Conservation (phyloP, 2,888 invertebrate species). For the Tinea semifulvella region DNA sequence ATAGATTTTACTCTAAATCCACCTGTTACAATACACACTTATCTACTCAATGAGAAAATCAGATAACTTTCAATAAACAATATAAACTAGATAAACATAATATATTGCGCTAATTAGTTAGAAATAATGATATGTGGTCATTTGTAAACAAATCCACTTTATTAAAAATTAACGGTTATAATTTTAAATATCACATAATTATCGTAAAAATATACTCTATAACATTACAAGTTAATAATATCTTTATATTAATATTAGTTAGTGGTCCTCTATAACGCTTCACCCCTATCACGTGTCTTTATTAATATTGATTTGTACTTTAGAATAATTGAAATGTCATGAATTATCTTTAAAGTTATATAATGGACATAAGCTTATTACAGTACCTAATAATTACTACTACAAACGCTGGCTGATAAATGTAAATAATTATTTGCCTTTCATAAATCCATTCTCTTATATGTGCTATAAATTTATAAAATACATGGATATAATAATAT, state of each 20-base stretch:
- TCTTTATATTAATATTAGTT: conserved; percentile 28
- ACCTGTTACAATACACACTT: neutral
- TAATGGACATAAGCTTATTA: neutral
- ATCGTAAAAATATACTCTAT: conserved; percentile 50
- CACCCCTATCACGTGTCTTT: conserved; percentile 40
- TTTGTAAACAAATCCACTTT: conserved; percentile 49
- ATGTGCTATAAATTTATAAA: neutral
- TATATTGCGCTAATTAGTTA: conserved; percentile 28
- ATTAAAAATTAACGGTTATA: conserved; percentile 45
- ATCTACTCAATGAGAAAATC: conserved; percentile 8
- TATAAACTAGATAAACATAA: conserved; percentile 6
- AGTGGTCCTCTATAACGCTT: conserved; percentile 44
- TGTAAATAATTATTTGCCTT: neutral
- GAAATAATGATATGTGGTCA: conserved; percentile 61
- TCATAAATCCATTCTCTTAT: neutral
- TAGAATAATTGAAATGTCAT: conserved; percentile 13
- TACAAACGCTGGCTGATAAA: neutral
- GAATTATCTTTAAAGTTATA: conserved; percentile 18
- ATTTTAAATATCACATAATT: conserved; percentile 62
- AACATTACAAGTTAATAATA: conserved; percentile 38
- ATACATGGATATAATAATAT: neutral
- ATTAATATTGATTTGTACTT: conserved; percentile 18
- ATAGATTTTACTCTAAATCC: neutral
- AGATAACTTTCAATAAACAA: conserved; percentile 1
- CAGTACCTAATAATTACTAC: conserved; percentile 2